Evolutionary conservation across 2,888 invertebrate genomes (phyloP).

Genomic region (Amphipyra tragopoginis): DNA sequence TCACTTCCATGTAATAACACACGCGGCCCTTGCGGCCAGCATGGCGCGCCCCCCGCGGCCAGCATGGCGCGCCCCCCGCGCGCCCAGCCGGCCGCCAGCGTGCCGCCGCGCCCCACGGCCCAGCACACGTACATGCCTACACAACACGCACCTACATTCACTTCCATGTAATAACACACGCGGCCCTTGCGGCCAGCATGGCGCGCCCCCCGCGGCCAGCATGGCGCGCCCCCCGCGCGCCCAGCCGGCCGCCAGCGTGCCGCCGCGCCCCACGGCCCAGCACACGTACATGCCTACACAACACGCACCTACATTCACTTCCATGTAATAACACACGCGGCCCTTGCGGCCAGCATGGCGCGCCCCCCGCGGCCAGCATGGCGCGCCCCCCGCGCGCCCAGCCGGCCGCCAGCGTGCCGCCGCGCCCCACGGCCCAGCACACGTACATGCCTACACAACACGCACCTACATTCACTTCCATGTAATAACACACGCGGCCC

Average conservation of each 20-base stretch:
- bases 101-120: constrained; percentile 95
- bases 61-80: constrained; percentile 95
- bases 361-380: constrained; percentile 92
- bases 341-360: constrained; percentile 94
- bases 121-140: constrained; percentile 97
- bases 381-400: constrained; percentile 96
- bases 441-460: constrained; percentile 94
- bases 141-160: background rate
- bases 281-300: constrained; percentile 95
- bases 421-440: constrained; percentile 97
- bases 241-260: constrained; percentile 95
- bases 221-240: constrained; percentile 95
- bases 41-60: constrained; percentile 92
- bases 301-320: background rate
- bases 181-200: constrained; percentile 94
- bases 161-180: constrained; percentile 63
- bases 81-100: constrained; percentile 95
- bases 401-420: constrained; percentile 94
- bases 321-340: constrained; percentile 79
- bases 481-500: constrained; percentile 89
- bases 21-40: constrained; percentile 94
- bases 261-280: constrained; percentile 96
- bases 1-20: background rate
- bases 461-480: background rate
- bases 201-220: constrained; percentile 92